These are phyloP conservation scores for Pelecanus crispus DNA, from an alignment of 2,113 vertebrate species.

Conservation along the genomic window DNA sequence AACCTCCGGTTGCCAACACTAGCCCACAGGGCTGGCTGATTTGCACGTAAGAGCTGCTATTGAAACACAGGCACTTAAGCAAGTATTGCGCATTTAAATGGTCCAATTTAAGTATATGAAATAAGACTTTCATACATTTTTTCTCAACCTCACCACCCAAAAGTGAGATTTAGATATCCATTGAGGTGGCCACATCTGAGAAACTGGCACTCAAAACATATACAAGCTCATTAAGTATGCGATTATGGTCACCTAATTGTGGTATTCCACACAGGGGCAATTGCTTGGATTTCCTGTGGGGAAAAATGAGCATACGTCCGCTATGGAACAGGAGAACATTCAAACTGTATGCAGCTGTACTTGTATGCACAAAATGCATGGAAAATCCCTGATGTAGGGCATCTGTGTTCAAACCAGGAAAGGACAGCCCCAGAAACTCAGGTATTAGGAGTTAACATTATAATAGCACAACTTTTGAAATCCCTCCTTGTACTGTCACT, in stretches of 20 bases:
- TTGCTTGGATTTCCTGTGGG: slow-evolving; percentile 57
- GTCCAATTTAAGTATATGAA: slow-evolving; percentile 10
- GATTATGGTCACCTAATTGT: slow-evolving; percentile 54
- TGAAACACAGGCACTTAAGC: background rate
- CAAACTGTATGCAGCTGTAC: background rate
- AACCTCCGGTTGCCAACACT: background rate
- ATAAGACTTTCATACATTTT: slow-evolving; percentile 16
- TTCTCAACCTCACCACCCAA: slow-evolving; percentile 24
- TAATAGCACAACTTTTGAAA: slow-evolving; percentile 26
- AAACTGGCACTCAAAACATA: background rate
- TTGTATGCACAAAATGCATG: background rate
- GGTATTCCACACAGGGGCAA: slow-evolving; percentile 28
- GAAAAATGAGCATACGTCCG: background rate
- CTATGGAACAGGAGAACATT: background rate
- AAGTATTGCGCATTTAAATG: background rate
- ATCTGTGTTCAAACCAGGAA: background rate
- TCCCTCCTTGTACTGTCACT: slow-evolving; percentile 55
- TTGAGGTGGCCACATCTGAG: slow-evolving; percentile 52
- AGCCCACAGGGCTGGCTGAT: background rate
- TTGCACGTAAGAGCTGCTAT: background rate
- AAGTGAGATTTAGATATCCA: slow-evolving; percentile 28
- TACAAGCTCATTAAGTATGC: slow-evolving; percentile 23
- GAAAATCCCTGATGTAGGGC: slow-evolving; percentile 8
- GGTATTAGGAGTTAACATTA: slow-evolving; percentile 20
- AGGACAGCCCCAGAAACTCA: slow-evolving; percentile 5